These are phyloP conservation scores for Tetragonula clypearis DNA, from an alignment of 1,140 invertebrate species.

Conservation along the genomic window DNA sequence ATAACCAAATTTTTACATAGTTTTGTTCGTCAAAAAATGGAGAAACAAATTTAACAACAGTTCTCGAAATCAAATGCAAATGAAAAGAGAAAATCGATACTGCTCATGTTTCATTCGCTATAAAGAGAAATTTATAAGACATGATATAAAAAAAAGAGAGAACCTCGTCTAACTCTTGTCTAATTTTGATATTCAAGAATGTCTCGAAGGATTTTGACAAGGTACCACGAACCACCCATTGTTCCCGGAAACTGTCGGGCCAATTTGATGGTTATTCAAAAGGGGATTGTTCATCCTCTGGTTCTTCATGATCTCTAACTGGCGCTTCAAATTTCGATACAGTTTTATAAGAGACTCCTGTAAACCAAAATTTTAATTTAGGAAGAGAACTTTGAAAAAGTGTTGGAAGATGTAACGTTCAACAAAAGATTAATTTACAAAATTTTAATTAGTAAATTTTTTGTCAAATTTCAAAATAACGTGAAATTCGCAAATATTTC, in stretches of 20 bases:
- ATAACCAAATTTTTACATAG: background rate
- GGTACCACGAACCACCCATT: constrained; percentile 80
- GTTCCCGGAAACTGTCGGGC: constrained; percentile 65
- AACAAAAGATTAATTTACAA: too few relatives aligned
- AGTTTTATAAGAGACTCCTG: constrained; percentile 85
- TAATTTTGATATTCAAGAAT: constrained; percentile 60
- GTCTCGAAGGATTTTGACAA: constrained; percentile 71
- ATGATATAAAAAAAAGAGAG: background rate
- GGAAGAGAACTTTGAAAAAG: background rate
- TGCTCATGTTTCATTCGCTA: background rate
- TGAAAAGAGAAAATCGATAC: background rate
- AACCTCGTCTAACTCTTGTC: background rate
- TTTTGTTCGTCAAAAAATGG: background rate
- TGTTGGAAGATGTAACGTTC: background rate
- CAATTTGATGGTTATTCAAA: constrained; percentile 45
- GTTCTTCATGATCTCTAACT: constrained; percentile 82
- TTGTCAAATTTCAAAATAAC: too few relatives aligned
- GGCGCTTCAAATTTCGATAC: constrained; percentile 85
- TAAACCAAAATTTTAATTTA: constrained; percentile 36
- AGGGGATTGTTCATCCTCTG: constrained; percentile 54
- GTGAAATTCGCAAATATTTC: background rate
- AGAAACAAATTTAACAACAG: background rate
- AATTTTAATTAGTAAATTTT: too few relatives aligned
- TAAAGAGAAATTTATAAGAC: background rate
- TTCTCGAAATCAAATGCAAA: constrained; percentile 19